Evolutionary conservation across 2,888 invertebrate genomes (phyloP), one percentile per base, ranked within the genome.

Genomic region (Eupithecia tripunctaria): DNA sequence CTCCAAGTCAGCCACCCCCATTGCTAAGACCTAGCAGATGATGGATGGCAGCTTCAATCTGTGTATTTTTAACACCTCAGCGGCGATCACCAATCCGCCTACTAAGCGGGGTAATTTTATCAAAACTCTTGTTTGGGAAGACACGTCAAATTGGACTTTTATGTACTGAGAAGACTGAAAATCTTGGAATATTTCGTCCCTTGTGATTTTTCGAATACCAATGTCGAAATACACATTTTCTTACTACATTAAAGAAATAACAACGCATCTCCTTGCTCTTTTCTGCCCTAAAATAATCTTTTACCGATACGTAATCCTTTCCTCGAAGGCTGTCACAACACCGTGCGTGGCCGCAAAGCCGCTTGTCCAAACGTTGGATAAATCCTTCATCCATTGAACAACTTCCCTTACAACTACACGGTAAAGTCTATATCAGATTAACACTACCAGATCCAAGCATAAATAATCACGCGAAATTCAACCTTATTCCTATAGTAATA

Each of bases 341-440:
- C 84, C 59, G 27, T 59, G 87, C 87, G 88, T 88, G 85, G 86
- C 87, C 85, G 89, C 88, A 89, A 90, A 90, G 89, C 89, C 82
- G 82, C 80, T 84, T 86, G 86, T 88, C 87, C 87, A 86, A 88
- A 86, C 88, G 87, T 85, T 84, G 88, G 86, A 90, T 89, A 90
- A 89, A 89, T 89, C 89, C 18, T 87, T 86, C 88, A 89, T 89
- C 90, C 88, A 79, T 82, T 82, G 88, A 89, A 71, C 56, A 62
- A 63, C 27, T 66, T 66, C 14, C 68, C 32, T 12, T 74, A 71
- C 62, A 10, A 41, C 67, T 41, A 62, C 29, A n/a, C 15, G 2
- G 10, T 66, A 62, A 27, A 71, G 60, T 65, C 71, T 32, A 51
- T 3, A 47, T 7, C 8, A 63, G 25, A 73, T 63, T 12, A 47